Evolutionary conservation across 2,888 invertebrate genomes (phyloP).

Genomic region (Stomorhina lunata): DNA sequence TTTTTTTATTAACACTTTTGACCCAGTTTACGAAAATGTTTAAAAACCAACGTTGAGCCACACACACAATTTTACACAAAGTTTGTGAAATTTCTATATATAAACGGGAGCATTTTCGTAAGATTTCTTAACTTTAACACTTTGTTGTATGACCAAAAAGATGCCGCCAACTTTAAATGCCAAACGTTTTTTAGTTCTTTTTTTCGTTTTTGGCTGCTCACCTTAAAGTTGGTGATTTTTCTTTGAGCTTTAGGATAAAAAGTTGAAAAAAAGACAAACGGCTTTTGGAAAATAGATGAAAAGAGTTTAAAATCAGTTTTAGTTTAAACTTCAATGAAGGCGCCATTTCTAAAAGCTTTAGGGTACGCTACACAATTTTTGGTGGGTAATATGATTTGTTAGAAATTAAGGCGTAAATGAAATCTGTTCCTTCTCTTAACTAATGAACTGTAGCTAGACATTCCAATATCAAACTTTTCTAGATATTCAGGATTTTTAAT

Average conservation of each 20-base stretch:
- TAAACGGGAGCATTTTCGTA: conserved; percentile 56
- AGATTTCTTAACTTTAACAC: conserved; percentile 56
- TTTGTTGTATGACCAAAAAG: conserved; percentile 51
- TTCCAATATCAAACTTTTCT: too few relatives aligned
- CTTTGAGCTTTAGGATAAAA: conserved; percentile 34
- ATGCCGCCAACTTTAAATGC: conserved; percentile 56
- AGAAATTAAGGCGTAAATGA: too few relatives aligned
- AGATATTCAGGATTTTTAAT: too few relatives aligned
- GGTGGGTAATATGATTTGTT: background rate
- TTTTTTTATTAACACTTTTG: conserved; percentile 42
- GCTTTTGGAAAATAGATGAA: conserved; percentile 11
- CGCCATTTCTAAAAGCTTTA: conserved; percentile 26
- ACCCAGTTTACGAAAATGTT: conserved; percentile 45
- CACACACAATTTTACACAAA: background rate
- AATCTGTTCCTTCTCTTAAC: too few relatives aligned
- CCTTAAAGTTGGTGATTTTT: conserved; percentile 31
- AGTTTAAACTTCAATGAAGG: conserved; percentile 51
- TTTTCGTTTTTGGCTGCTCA: background rate
- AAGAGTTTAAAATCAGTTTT: conserved; percentile 46
- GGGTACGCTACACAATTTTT: background rate
- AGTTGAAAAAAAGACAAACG: background rate
- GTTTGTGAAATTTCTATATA: conserved; percentile 16
- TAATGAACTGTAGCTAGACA: too few relatives aligned
- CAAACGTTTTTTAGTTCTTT: conserved; percentile 6
- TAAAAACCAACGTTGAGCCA: background rate